Conservation (phyloP, 2,113 vertebrate genomes). For the Uria lomvia region DNA sequence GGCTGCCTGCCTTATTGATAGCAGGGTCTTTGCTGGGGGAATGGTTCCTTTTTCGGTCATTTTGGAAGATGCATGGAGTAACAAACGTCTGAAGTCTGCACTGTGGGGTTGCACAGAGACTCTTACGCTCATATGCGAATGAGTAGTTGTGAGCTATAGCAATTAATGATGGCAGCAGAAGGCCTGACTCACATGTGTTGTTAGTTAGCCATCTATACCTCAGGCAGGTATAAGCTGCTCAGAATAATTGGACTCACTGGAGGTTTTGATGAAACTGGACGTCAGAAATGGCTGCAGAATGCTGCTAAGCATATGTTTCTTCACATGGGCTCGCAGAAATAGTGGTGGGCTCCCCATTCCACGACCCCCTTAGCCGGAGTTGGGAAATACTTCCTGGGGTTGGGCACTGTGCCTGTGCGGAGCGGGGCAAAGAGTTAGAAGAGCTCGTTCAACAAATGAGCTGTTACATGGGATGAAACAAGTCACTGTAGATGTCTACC, state of each 20-base stretch:
- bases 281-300: neutral
- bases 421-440: neutral
- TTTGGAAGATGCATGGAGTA: neutral
- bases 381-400: neutral
- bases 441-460: accelerated
- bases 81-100: accelerated
- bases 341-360: neutral
- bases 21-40: accelerated
- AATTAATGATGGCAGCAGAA: neutral
- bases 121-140: accelerated
- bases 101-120: neutral
- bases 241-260: neutral
- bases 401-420: neutral
- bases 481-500: neutral
- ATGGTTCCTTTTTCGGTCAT: neutral
- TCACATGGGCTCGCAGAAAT: accelerated
- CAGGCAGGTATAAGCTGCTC: neutral
- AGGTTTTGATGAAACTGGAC: neutral
- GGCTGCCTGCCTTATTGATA: neutral
- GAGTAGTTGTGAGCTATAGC: accelerated
- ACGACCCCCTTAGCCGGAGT: accelerated
- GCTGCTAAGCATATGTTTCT: neutral
- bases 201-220: neutral
- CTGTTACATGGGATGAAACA: neutral
- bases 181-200: neutral